Evolutionary conservation across 2,113 vertebrate genomes (phyloP).

Genomic region (Lagopus muta): DNA sequence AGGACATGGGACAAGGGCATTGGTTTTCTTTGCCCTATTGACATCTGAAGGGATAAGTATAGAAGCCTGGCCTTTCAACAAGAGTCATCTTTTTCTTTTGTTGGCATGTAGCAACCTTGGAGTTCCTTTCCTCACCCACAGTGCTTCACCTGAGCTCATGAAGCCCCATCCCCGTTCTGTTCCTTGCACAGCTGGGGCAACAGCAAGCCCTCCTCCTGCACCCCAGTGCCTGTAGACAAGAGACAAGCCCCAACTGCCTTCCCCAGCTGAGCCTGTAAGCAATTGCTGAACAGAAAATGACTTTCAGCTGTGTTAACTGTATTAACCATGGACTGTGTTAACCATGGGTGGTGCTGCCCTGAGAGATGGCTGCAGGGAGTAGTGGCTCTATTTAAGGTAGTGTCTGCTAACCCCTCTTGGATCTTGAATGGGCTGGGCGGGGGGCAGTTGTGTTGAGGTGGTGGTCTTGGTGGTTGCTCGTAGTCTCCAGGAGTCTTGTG

Average conservation of each 20-base stretch:
- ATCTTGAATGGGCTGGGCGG: background rate
- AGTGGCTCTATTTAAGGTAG: constrained; percentile 24
- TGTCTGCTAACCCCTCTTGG: background rate
- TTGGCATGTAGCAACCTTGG: background rate
- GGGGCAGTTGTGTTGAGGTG: background rate
- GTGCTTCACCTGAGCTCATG: background rate
- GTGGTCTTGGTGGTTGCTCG: fast-evolving
- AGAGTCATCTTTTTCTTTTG: background rate
- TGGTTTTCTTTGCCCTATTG: background rate
- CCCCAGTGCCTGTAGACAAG: background rate
- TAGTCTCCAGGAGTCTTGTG: background rate
- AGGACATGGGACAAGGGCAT: background rate
- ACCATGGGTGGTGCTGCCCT: constrained; percentile 53
- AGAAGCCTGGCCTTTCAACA: background rate
- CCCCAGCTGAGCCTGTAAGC: constrained; percentile 23
- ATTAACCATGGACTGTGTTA: constrained; percentile 49
- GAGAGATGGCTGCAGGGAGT: constrained; percentile 12
- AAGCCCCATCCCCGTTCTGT: fast-evolving
- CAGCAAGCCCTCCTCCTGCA: background rate
- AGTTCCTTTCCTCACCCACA: background rate
- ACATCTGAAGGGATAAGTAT: background rate
- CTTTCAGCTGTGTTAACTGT: constrained; percentile 36
- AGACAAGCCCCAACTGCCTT: fast-evolving
- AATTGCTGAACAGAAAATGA: background rate
- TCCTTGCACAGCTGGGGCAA: fast-evolving